Conservation (phyloP, 2,888 invertebrate species). For the Orthonevra nobilis region DNA sequence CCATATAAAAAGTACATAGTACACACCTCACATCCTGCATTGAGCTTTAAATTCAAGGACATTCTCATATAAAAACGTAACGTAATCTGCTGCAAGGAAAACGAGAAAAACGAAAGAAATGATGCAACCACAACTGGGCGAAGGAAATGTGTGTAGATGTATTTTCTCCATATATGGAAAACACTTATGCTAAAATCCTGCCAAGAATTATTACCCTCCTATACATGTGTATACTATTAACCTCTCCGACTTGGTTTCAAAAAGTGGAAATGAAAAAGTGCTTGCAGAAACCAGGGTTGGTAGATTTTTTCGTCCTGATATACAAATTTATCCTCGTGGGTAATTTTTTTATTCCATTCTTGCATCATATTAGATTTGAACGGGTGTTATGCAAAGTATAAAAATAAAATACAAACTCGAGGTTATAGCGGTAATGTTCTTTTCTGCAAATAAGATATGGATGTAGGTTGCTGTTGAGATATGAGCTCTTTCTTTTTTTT, state of each 20-base stretch:
- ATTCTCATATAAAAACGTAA: background rate
- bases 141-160: background rate
- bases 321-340: background rate
- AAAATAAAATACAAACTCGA: too few relatives aligned
- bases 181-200: slow-evolving; percentile 12
- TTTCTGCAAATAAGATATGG: too few relatives aligned
- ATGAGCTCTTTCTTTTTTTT: too few relatives aligned
- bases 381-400: too few relatives aligned
- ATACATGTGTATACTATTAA: too few relatives aligned
- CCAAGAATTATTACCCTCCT: slow-evolving; percentile 4
- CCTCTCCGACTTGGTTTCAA: background rate
- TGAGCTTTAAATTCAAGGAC: background rate
- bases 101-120: background rate
- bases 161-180: background rate
- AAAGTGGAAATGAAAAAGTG: slow-evolving; percentile 4
- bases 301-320: background rate
- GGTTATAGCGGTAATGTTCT: too few relatives aligned
- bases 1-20: too few relatives aligned
- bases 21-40: background rate
- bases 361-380: too few relatives aligned
- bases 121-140: background rate
- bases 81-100: background rate
- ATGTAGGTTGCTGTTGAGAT: too few relatives aligned
- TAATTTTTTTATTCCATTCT: slow-evolving; percentile 1
- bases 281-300: background rate